phyloP scores from a whole-genome alignment of 2,888 invertebrate genomes.

The Drosophila niveifrons region DNA sequence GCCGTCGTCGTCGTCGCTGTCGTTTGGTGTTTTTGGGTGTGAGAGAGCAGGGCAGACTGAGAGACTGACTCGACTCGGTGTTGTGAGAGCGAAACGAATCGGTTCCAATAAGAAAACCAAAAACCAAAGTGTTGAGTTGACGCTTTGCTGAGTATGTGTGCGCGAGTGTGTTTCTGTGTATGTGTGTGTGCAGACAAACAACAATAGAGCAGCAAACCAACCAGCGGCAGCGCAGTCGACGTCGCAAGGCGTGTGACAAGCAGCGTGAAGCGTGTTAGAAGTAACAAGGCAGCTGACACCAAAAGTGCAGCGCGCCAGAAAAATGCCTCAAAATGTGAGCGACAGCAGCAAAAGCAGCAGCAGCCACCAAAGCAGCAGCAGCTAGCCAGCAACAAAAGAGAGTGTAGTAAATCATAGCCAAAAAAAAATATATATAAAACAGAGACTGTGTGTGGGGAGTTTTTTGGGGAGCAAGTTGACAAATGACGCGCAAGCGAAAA shows the following conservation, averaged over 20 bases:
- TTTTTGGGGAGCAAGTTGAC: slow-evolving; percentile 59
- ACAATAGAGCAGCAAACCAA: slow-evolving; percentile 66
- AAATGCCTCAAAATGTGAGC: slow-evolving; percentile 68
- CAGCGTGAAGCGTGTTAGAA: slow-evolving; percentile 75
- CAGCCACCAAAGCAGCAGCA: too few relatives aligned
- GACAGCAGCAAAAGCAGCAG: slow-evolving; percentile 37
- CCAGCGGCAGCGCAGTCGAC: slow-evolving; percentile 68
- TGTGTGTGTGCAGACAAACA: slow-evolving; percentile 46
- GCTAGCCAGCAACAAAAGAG: slow-evolving; percentile 15
- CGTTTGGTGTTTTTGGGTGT: slow-evolving; percentile 32
- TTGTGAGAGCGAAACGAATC: slow-evolving; percentile 17
- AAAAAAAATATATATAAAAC: slow-evolving; percentile 8
- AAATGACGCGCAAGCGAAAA: slow-evolving; percentile 80
- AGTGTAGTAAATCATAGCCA: slow-evolving; percentile 65
- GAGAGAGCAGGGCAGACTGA: slow-evolving; percentile 62
- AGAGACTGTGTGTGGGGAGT: slow-evolving; percentile 14
- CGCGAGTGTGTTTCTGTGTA: slow-evolving; percentile 21
- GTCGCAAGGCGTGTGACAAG: slow-evolving; percentile 68
- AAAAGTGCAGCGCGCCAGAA: slow-evolving; percentile 74
- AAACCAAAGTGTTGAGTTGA: slow-evolving; percentile 78
- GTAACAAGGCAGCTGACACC: slow-evolving; percentile 81
- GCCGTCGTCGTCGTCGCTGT: slow-evolving; percentile 1
- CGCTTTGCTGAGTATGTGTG: slow-evolving; percentile 49
- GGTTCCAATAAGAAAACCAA: slow-evolving; percentile 77
- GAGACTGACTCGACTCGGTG: slow-evolving; percentile 38